Percentiles rank a stretch among this genome's conserved stretches.
Conservation (phyloP, 2,113 vertebrate genomes). For the Notothenia coriiceps region DNA sequence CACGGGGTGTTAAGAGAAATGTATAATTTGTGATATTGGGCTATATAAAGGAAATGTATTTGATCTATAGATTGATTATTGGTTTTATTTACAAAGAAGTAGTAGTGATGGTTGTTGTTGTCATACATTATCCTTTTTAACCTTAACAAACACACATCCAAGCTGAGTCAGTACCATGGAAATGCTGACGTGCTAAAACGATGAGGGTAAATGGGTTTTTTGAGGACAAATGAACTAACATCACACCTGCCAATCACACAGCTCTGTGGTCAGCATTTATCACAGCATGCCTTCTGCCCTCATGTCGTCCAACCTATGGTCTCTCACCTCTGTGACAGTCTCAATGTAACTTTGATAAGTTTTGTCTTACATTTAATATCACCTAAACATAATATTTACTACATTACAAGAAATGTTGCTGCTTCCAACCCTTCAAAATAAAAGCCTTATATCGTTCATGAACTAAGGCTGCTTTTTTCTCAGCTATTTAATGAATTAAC, state of each 20-base stretch:
- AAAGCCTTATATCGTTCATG: background rate
- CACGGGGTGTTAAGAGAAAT: too few species aligned
- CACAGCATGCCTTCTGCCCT: conserved; percentile 38
- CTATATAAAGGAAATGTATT: too few species aligned
- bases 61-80: background rate
- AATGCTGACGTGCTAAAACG: conserved; percentile 36
- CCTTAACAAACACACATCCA: conserved; percentile 10
- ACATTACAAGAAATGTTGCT: background rate
- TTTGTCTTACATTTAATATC: background rate
- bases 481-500: background rate
- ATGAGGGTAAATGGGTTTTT: background rate
- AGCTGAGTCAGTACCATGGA: background rate
- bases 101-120: background rate
- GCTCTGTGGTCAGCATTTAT: conserved; percentile 63
- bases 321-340: background rate
- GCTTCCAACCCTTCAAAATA: background rate
- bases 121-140: background rate
- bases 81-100: background rate
- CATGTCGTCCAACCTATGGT: conserved; percentile 38
- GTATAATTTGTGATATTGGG: too few species aligned
- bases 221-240: conserved; percentile 15
- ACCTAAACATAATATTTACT: background rate
- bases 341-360: background rate
- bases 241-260: conserved; percentile 39
- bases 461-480: background rate